These are phyloP conservation scores for Andricus curvator DNA, from an alignment of 2,888 invertebrate species.

Conservation along the genomic window DNA sequence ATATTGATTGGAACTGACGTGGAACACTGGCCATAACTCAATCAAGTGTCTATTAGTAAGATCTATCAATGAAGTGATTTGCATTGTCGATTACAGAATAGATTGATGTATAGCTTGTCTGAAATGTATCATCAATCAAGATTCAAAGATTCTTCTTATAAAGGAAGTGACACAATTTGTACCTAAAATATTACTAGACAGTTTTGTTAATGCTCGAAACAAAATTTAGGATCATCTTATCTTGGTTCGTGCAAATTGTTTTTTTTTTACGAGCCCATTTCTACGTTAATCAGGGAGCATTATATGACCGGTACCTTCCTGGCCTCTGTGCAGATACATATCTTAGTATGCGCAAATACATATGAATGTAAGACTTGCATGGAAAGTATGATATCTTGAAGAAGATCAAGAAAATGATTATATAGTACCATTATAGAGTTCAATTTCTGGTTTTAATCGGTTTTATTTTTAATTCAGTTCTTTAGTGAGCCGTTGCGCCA, in stretches of 20 bases:
- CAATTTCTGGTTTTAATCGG: constrained; percentile 26
- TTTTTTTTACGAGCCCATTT: constrained; percentile 52
- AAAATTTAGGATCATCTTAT: constrained; percentile 4
- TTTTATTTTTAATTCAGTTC: constrained; percentile 38
- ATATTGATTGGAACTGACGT: constrained; percentile 5
- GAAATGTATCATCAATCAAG: neutral
- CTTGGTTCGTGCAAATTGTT: constrained; percentile 28
- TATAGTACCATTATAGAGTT: constrained; percentile 26
- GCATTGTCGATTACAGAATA: neutral
- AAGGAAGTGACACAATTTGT: neutral
- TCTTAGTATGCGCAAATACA: constrained; percentile 12
- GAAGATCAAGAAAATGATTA: constrained; percentile 37
- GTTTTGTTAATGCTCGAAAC: neutral
- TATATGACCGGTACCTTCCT: constrained; percentile 24
- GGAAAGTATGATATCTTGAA: constrained; percentile 25
- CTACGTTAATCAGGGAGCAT: constrained; percentile 54
- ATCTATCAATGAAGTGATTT: constrained; percentile 2
- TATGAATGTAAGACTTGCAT: constrained; percentile 12
- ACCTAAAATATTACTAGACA: neutral
- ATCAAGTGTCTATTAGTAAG: neutral
- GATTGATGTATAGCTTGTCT: constrained; percentile 4
- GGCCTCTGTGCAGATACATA: constrained; percentile 37
- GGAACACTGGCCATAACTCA: neutral
- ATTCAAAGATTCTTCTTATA: neutral
- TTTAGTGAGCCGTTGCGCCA: neutral